Evolutionary conservation across 1,140 invertebrate genomes (phyloP), one percentile per base, ranked within the genome.

Genomic region (Drosophila jambulina): DNA sequence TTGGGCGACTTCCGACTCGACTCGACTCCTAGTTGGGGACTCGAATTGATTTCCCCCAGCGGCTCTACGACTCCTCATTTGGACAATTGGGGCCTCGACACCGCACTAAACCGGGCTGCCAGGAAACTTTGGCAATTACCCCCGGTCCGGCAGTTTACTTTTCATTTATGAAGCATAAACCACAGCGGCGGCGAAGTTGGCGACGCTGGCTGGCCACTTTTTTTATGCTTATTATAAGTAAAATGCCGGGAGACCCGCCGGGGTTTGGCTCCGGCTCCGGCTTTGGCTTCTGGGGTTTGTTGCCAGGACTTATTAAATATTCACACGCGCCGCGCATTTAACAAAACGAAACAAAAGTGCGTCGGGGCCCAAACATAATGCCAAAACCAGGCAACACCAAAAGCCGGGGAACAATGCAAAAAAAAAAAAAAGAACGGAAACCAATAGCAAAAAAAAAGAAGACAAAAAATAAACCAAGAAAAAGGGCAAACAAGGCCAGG

Each of bases 261-360:
- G 75, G 56, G 15, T 9, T 43, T 49, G 53, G 68, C 25, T 29
- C 25, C 36, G 9, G 25, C 54, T 59, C 12, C 9, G 15, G 38
- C 46, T 54, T 65, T 51, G 34, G 38, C 23, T 56, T 62, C 19
- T 29, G 61, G 54, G 48, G 53, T 32, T 60, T 34, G 67, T 56
- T 76, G 80, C 78, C 84, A 64, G 75, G 82, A 67, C 86, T 91
- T 91, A 91, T 91, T 91, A 91, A 91, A 91, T 91, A 91, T 91
- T 91, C 86, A 91, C 86, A 91, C 86, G 87, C 87, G 87, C 87
- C 82, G 77, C 87, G 86, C 86, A 91, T 91, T 91, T 86, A 91
- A 82, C 87, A 91, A 91, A 87, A 88, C 84, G 71, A 75, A 88
- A 78, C 78, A 62, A 61, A 75, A 75, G 74, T 64, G 72, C 67